Conservation (phyloP, 2,113 vertebrate genomes). For the Sturnus vulgaris region DNA sequence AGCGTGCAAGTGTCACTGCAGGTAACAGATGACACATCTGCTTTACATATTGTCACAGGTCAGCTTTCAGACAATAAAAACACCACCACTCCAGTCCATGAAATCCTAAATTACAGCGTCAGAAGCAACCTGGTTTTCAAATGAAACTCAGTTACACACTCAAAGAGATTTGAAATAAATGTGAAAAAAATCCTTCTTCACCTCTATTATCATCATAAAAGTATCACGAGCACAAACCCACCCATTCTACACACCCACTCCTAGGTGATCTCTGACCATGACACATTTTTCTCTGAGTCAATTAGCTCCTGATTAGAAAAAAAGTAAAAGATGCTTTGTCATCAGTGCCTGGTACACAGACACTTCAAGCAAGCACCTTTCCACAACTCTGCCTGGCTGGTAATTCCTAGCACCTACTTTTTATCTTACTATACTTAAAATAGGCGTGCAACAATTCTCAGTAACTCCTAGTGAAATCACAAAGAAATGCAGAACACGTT, state of each 20-base stretch:
- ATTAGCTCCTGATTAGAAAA: neutral
- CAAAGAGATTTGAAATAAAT: neutral
- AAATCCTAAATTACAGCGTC: neutral
- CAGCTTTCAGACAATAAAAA: neutral
- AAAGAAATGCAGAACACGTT: neutral
- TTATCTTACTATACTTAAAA: neutral
- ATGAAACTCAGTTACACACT: neutral
- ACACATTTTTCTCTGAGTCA: neutral
- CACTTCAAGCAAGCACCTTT: neutral
- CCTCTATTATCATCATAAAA: neutral
- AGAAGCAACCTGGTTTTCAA: neutral
- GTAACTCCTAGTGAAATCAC: neutral
- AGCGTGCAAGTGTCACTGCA: neutral
- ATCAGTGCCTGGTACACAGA: neutral
- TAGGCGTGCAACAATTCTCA: neutral
- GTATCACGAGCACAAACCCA: neutral
- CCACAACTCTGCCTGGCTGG: neutral
- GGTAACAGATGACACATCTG: neutral
- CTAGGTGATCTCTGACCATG: neutral
- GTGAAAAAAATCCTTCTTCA: neutral
- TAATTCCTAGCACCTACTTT: neutral
- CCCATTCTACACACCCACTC: neutral
- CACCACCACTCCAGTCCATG: neutral
- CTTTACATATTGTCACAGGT: neutral
- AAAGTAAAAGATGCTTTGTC: conserved; percentile 7